Conservation (phyloP, 2,797 vertebrate genomes). For the Ctenosaura bakeri region DNA sequence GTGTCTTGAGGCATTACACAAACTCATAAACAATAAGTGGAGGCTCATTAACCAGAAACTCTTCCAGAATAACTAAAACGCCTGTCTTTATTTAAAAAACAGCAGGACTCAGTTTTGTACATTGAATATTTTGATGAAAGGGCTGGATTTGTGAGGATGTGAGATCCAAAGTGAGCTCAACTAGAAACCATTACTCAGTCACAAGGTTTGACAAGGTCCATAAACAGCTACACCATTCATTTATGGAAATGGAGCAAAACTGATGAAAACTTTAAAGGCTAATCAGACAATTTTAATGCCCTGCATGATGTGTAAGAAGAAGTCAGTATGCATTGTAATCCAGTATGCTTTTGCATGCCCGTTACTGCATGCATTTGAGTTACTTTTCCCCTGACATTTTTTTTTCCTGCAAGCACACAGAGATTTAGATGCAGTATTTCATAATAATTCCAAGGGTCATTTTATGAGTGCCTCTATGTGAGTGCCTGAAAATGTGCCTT, state of each 20-base stretch:
- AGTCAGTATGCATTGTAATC: neutral
- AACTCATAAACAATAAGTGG: conserved; percentile 50
- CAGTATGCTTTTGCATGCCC: conserved; percentile 18
- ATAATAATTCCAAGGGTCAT: neutral
- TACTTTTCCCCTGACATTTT: neutral
- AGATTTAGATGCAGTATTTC: conserved; percentile 8
- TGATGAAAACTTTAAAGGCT: conserved; percentile 50
- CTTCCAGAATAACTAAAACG: conserved; percentile 30
- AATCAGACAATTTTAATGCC: conserved; percentile 18
- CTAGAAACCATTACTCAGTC: conserved; percentile 53
- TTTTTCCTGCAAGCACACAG: neutral
- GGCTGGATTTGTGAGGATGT: conserved; percentile 37
- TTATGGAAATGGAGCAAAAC: conserved; percentile 64
- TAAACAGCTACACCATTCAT: conserved; percentile 40
- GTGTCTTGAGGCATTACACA: conserved; percentile 24
- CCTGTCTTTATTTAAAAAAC: conserved; percentile 46
- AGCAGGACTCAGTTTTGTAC: conserved; percentile 39
- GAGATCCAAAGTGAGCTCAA: conserved; percentile 42
- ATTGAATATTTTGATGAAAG: conserved; percentile 54
- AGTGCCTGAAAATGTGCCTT: neutral
- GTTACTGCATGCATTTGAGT: conserved; percentile 6
- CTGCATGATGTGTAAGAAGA: conserved; percentile 32
- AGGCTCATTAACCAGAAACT: conserved; percentile 46
- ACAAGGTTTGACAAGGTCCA: conserved; percentile 35
- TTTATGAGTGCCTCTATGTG: neutral